A percentile compares a stretch with the other conserved stretches of the same genome.
phyloP scores from a whole-genome alignment of 2,888 invertebrate species.

The Aelia acuminata region DNA sequence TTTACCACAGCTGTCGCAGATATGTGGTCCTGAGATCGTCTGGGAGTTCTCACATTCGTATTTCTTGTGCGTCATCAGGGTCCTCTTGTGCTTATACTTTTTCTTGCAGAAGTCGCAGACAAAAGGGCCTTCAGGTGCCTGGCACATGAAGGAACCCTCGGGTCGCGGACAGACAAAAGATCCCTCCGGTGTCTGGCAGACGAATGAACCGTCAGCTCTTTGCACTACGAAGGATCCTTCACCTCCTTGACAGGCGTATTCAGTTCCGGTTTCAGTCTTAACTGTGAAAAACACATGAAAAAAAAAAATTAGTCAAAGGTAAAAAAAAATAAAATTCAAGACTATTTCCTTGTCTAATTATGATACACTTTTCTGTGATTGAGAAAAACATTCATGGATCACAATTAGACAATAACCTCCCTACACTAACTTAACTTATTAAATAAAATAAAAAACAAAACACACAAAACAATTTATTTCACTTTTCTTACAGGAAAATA shows the following conservation, averaged over 20 bases:
- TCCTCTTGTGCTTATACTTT: conserved; percentile 63
- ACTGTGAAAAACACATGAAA: not conserved
- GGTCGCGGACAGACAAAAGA: conserved; percentile 19
- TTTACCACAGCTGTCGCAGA: conserved; percentile 58
- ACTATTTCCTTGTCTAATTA: conserved; percentile 12
- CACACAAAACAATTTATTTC: conserved; percentile 21
- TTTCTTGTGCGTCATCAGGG: conserved; percentile 63
- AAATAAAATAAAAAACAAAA: conserved; percentile 36
- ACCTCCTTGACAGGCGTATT: conserved; percentile 3
- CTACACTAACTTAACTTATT: conserved; percentile 24
- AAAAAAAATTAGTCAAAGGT: not conserved
- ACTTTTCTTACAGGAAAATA: not conserved
- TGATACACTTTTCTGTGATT: not conserved
- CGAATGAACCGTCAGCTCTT: conserved; percentile 10
- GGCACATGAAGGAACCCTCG: conserved; percentile 40
- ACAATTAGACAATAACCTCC: conserved; percentile 45
- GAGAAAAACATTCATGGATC: conserved; percentile 5
- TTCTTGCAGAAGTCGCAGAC: conserved; percentile 63
- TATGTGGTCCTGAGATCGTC: conserved; percentile 49
- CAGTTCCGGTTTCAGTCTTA: conserved; percentile 11
- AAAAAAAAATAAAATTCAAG: not conserved
- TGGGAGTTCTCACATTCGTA: conserved; percentile 68
- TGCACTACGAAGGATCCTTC: conserved; percentile 25
- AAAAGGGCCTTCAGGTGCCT: conserved; percentile 55
- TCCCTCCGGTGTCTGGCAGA: conserved; percentile 19